Conservation (phyloP, 2,888 invertebrate genomes). For the Amphipoea lucens region DNA sequence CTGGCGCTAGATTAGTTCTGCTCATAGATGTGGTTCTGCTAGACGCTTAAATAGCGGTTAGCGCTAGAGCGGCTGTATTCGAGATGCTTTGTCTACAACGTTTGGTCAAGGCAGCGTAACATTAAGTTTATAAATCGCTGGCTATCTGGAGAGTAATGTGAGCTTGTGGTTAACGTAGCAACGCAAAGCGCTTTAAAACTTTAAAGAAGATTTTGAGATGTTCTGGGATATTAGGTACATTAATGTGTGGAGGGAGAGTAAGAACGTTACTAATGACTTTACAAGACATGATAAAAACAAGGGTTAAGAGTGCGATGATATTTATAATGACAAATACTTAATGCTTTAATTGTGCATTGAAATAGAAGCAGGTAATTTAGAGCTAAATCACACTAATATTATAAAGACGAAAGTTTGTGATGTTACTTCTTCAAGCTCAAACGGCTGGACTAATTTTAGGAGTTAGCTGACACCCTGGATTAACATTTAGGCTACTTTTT, state of each 20-base stretch:
- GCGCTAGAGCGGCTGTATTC: slow-evolving; percentile 38
- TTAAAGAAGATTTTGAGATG: slow-evolving; percentile 21
- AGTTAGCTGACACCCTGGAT: too few species aligned
- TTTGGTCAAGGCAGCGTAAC: slow-evolving; percentile 28
- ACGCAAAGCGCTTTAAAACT: slow-evolving; percentile 36
- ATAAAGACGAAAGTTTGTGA: too few species aligned
- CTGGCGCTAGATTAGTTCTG: slow-evolving; percentile 39
- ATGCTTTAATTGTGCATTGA: not conserved
- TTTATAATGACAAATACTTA: not conserved
- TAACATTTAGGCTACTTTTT: too few species aligned
- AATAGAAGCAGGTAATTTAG: not conserved
- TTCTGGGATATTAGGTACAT: slow-evolving; percentile 16
- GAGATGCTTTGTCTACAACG: slow-evolving; percentile 28
- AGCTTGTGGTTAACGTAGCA: slow-evolving; percentile 43
- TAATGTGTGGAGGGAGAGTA: not conserved
- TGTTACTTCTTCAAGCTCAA: too few species aligned
- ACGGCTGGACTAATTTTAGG: too few species aligned
- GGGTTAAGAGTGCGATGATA: not conserved
- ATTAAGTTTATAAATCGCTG: slow-evolving; percentile 47
- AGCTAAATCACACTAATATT: not conserved
- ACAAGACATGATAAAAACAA: not conserved
- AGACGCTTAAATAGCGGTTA: slow-evolving; percentile 17
- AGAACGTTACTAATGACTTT: slow-evolving; percentile 1
- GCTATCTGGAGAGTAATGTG: slow-evolving; percentile 37
- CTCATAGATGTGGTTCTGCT: slow-evolving; percentile 32